Evolutionary conservation across 1,140 invertebrate genomes (phyloP).

Genomic region (Stegodyphus dumicola): DNA sequence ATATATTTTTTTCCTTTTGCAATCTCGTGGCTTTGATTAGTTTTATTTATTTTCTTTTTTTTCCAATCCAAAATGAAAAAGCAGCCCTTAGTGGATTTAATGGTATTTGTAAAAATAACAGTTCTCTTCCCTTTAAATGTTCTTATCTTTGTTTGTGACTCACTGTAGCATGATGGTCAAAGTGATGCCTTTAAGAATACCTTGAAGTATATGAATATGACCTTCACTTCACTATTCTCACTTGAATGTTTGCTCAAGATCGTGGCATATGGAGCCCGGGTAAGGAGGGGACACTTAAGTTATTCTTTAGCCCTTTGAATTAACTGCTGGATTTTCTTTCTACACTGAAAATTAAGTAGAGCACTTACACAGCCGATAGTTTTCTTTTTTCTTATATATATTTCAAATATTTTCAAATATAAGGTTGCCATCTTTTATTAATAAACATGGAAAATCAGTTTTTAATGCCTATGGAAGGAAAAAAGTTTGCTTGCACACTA

Average conservation of each 20-base stretch:
- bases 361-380: no score
- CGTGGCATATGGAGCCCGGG: conserved; percentile 94
- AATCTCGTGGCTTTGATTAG: no score
- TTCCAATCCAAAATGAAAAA: conserved; percentile 6
- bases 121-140: conserved; percentile 32
- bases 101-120: conserved; percentile 27
- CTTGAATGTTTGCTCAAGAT: conserved; percentile 98
- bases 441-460: no score
- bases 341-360: no score
- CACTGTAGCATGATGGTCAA: conserved; percentile 56
- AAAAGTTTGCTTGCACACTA: no score
- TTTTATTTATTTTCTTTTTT: conserved; percentile 32
- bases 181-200: conserved; percentile 36
- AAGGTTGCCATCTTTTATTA: no score
- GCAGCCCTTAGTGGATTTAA: conserved; percentile 28
- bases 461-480: no score
- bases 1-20: no score
- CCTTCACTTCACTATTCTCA: conserved; percentile 97
- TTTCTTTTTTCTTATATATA: no score
- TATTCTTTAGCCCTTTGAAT: conserved; percentile 58
- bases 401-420: no score
- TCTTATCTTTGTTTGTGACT: conserved; percentile 59
- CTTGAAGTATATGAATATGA: conserved; percentile 78
- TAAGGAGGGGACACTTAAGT: conserved; percentile 71
- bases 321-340: conserved; percentile 27